A percentile compares a stretch with the other conserved stretches of the same genome.
Conservation (phyloP, 2,113 vertebrate genomes). For the Garra rufa region DNA sequence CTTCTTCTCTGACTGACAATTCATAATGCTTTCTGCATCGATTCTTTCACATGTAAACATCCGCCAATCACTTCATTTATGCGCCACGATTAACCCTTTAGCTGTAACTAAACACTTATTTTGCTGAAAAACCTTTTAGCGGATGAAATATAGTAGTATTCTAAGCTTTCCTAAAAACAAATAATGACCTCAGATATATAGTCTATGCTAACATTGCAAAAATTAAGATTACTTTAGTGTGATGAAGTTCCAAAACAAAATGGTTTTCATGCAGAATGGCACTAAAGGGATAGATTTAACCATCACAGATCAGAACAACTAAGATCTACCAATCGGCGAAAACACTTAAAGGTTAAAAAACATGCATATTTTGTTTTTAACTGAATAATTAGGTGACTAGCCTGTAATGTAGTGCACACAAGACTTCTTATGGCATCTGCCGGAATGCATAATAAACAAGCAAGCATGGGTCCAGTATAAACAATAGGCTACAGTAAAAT, state of each 20-base stretch:
- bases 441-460: slow-evolving; percentile 28
- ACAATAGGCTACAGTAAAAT: background rate
- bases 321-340: background rate
- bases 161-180: background rate
- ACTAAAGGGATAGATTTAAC: background rate
- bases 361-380: background rate
- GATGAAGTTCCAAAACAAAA: background rate
- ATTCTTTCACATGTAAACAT: slow-evolving; percentile 67
- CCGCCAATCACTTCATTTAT: slow-evolving; percentile 37
- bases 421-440: background rate
- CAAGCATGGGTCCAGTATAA: slow-evolving; percentile 21
- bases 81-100: slow-evolving; percentile 18
- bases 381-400: background rate
- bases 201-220: background rate
- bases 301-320: background rate
- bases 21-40: slow-evolving; percentile 65
- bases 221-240: background rate
- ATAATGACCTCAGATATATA: background rate
- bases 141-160: background rate
- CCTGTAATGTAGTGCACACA: background rate
- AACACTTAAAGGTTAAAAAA: background rate
- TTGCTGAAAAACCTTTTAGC: background rate
- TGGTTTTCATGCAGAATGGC: background rate
- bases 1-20: slow-evolving; percentile 58
- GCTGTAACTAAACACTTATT: background rate